Evolutionary conservation across 2,113 vertebrate species (phyloP), one percentile per base, ranked within the genome.

Genomic region (Ornithorhynchus anatinus): DNA sequence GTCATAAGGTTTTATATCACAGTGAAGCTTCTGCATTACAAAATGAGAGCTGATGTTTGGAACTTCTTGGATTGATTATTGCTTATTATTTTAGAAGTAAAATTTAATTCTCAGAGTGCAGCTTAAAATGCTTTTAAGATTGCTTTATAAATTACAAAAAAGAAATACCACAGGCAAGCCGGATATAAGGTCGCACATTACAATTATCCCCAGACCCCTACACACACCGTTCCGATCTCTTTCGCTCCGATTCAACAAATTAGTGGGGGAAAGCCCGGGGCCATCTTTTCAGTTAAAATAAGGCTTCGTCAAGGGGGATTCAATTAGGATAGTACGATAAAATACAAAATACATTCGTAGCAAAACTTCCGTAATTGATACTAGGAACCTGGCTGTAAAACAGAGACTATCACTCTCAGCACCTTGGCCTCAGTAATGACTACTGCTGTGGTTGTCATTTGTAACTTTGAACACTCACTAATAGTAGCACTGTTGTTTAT

Each of bases 31-130:
- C 44, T 64, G 66, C 23, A 75, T 47, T 70, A 63, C 15, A 81
- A 80, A 89, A 76, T 75, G 53, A 83, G 81, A 75, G 37, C 22
- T 82, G 59, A 72, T 47, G n/a, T 7, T 58, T 37, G 38, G 69
- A 82, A 79, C 10, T 7, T 37, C 74, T 63, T 57, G 48, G 44
- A 59, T 1, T 54, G 3, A 84, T 54, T 59, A 65, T 3, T 67
- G 15, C 52, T 84, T 81, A 77, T 62, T 64, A 79, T 10, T 39
- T 58, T 71, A 75, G 35, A 82, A 75, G 35, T 31, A 84, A 87
- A 80, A 75, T 20, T 57, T 69, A 16, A 62, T 71, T 80, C 53
- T 58, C 68, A 60, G 61, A 81, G 54, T 10, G 3, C 9, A 68
- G 32, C 44, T 80, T 84, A 80, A 71, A 25, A 75, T 53, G 72